Evolutionary conservation across 2,888 invertebrate species (phyloP), one percentile per base, ranked within the genome.

Genomic region (Amaurobius ferox): DNA sequence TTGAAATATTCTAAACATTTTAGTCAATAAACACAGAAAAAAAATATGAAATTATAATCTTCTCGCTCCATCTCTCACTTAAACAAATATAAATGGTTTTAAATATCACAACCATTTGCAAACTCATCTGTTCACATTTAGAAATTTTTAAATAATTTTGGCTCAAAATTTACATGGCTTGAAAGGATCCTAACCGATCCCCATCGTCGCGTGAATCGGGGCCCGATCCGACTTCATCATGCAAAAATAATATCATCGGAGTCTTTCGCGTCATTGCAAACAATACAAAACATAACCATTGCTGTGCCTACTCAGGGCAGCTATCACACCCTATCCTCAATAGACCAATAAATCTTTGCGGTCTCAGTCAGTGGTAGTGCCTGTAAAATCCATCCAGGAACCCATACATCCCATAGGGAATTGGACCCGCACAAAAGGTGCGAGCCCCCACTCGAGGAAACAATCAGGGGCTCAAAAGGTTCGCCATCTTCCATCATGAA

Each of bases 281-380:
- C 55, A 55, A 55, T 55, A 23, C 19, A 23, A 55, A 55, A 55
- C 55, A 55, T 23, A 5, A 55, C 23, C 23, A 3, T 23, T 55
- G 19, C 13, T 44, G 5, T 2, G n/a, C 16, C n/a, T 11, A 44
- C 44, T 44, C 44, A 3, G 44, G 9, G 35, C 35, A 35, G 35
- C 35, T 55, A 23, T 16, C 55, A 55, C 44, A 5, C 55, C 55
- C 74, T 62, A 30, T 64, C 67, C 85, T 85, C 85, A 1, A 26
- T 29, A 77, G 85, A 28, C 72, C 67, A 66, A 85, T 85, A 85
- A 85, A 85, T 85, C 85, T 85, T 85, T 85, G 85, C 78, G 85
- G 85, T 85, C 44, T 74, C 26, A 66, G 35, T 40, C 6, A 55
- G 32, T 44, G 39, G 55, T 66, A 48, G 66, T 19, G 66, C 32